Conservation (phyloP, 2,797 vertebrate species). For the Falco cherrug region DNA sequence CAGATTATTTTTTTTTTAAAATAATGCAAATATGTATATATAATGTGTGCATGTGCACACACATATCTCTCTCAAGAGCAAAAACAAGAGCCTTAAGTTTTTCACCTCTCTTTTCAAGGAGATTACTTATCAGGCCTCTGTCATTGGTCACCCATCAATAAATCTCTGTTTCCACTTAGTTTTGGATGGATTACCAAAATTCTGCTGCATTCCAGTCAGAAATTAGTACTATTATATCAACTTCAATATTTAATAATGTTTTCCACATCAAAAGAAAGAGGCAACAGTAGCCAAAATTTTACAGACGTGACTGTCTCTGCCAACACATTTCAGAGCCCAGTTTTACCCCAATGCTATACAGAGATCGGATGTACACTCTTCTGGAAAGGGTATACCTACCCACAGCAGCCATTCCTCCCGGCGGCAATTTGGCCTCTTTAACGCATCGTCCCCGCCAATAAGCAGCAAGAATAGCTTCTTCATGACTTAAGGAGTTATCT, state of each 20-base stretch:
- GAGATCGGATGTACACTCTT: neutral
- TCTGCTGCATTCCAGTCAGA: neutral
- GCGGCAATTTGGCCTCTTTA: constrained; percentile 89
- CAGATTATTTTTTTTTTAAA: neutral
- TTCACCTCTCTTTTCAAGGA: neutral
- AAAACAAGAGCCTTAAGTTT: neutral
- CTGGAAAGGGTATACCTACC: constrained; percentile 77
- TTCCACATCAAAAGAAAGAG: neutral
- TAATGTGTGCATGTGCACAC: neutral
- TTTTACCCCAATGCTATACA: neutral
- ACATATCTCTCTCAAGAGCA: neutral
- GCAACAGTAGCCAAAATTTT: neutral
- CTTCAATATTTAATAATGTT: neutral
- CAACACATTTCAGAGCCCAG: neutral
- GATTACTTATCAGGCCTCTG: neutral
- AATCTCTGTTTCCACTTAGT: neutral
- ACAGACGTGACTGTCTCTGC: neutral
- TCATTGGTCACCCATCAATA: neutral
- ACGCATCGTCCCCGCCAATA: constrained; percentile 96
- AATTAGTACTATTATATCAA: neutral
- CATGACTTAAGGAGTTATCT: constrained; percentile 88
- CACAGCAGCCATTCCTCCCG: constrained; percentile 95
- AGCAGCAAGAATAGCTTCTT: constrained; percentile 87
- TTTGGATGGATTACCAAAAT: neutral
- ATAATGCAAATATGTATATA: neutral